phyloP scores from a whole-genome alignment of 2,797 vertebrate genomes.

The Danionella dracula region DNA sequence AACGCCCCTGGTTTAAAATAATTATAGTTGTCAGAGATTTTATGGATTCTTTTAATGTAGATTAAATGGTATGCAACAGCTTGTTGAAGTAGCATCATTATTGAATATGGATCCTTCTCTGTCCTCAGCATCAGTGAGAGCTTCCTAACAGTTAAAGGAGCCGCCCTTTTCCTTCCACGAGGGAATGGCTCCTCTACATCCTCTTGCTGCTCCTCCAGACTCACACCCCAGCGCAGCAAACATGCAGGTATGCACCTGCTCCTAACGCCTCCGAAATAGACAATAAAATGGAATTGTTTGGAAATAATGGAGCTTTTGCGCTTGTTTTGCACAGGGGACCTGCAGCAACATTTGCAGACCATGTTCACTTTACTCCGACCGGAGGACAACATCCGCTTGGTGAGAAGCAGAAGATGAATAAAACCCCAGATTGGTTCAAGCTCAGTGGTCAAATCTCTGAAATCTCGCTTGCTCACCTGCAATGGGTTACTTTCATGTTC shows the following conservation, averaged over 20 bases:
- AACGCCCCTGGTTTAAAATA: no score
- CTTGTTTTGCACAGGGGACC: conserved; percentile 74
- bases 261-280: neutral
- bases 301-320: neutral
- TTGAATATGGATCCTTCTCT: neutral
- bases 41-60: no score
- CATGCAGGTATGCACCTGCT: conserved; percentile 79
- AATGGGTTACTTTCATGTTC: no score
- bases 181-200: conserved; percentile 83
- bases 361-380: conserved; percentile 96
- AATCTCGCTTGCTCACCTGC: no score
- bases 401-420: conserved; percentile 57
- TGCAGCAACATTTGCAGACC: conserved; percentile 97
- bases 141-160: conserved; percentile 97
- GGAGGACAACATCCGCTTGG: conserved; percentile 95
- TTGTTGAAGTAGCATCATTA: no score
- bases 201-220: conserved; percentile 67
- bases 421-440: no score
- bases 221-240: conserved; percentile 88
- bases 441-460: no score
- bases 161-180: conserved; percentile 93
- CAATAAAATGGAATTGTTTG: neutral
- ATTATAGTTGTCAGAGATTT: no score
- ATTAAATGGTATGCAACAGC: no score
- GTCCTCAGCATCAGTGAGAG: conserved; percentile 89